Evolutionary conservation across 2,797 vertebrate species (phyloP).

Genomic region (Astyanax mexicanus): DNA sequence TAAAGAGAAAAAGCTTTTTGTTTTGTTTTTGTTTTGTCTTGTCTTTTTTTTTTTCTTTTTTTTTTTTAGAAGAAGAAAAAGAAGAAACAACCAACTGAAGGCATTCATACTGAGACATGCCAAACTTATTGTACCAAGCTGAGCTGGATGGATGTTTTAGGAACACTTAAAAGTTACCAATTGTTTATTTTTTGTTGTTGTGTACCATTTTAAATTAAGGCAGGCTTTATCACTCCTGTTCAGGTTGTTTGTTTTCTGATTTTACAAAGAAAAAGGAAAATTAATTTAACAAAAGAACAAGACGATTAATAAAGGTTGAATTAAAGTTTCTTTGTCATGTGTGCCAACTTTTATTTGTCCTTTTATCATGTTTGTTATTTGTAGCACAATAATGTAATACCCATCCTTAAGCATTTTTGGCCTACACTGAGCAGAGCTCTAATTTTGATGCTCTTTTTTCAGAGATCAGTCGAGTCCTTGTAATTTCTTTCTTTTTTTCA

Average conservation of each 20-base stretch:
- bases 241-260: conserved; percentile 81
- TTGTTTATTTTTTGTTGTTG: conserved; percentile 74
- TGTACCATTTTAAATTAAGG: conserved; percentile 86
- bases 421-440: too few relatives aligned
- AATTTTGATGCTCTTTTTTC: too few relatives aligned
- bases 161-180: conserved; percentile 83
- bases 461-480: too few relatives aligned
- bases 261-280: conserved; percentile 80
- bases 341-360: conserved; percentile 9
- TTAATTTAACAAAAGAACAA: conserved; percentile 86
- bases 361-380: not conserved
- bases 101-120: conserved; percentile 80
- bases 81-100: conserved; percentile 81
- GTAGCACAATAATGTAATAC: too few relatives aligned
- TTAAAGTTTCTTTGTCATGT: conserved; percentile 64
- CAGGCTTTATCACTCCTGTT: conserved; percentile 86
- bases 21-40: conserved; percentile 18
- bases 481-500: too few relatives aligned
- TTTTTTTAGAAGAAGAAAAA: conserved; percentile 70
- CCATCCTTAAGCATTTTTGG: too few relatives aligned
- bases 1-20: conserved; percentile 55
- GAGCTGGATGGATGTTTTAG: conserved; percentile 85
- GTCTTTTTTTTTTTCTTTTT: conserved; percentile 22
- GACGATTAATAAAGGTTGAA: conserved; percentile 84
- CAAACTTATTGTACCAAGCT: conserved; percentile 81